A percentile compares a stretch with the other conserved stretches of the same genome.
phyloP scores from a whole-genome alignment of 2,888 invertebrate genomes.

The Tubulanus polymorphus region DNA sequence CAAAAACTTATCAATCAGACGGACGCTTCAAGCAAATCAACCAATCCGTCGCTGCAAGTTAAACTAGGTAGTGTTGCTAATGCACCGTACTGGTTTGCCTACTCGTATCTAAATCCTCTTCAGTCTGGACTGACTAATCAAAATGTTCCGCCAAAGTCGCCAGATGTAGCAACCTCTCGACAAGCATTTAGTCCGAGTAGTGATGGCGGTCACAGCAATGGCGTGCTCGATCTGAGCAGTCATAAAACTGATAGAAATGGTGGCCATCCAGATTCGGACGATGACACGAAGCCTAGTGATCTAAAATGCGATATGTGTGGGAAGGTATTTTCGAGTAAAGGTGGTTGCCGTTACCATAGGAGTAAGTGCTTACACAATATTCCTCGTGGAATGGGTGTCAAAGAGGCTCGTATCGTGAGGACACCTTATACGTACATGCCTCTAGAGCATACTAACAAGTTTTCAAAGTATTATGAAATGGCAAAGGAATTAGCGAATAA shows the following conservation, averaged over 20 bases:
- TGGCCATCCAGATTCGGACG: neutral
- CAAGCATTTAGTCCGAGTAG: slow-evolving; percentile 2
- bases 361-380: slow-evolving; percentile 55
- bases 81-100: slow-evolving; percentile 4
- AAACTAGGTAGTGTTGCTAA: neutral
- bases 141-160: neutral
- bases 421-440: slow-evolving; percentile 50
- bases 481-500: slow-evolving; percentile 97
- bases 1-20: slow-evolving; percentile 96
- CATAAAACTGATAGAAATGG: neutral
- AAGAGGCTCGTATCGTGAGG: slow-evolving; percentile 42
- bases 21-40: slow-evolving; percentile 58
- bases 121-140: neutral
- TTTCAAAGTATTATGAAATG: slow-evolving; percentile 96
- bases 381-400: slow-evolving; percentile 43
- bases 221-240: neutral
- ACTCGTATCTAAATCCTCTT: neutral
- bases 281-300: slow-evolving; percentile 6
- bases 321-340: slow-evolving; percentile 86
- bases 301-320: slow-evolving; percentile 42
- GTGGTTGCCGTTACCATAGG: slow-evolving; percentile 91
- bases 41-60: neutral
- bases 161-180: neutral
- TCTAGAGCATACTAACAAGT: slow-evolving; percentile 65
- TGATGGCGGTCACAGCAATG: slow-evolving; percentile 3